Percentiles rank a stretch among this genome's conserved stretches.
Evolutionary conservation across 2,888 invertebrate genomes (phyloP).

Genomic region (Lacanobia oleracea): DNA sequence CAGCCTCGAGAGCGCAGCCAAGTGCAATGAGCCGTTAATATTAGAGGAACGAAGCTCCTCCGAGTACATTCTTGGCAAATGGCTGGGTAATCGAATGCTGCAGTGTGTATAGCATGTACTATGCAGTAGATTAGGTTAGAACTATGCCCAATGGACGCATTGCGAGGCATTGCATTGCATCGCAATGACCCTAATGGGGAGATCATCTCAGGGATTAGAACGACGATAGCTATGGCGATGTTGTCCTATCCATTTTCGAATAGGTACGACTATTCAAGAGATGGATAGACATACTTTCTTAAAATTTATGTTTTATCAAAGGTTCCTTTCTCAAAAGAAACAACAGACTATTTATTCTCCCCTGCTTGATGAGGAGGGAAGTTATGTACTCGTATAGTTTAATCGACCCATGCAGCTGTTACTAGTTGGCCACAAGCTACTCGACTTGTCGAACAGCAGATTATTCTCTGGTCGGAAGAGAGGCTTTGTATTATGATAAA

Average conservation of each 20-base stretch:
- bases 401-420: too few species aligned
- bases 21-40: conserved; percentile 61
- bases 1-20: conserved; percentile 35
- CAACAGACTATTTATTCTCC: too few species aligned
- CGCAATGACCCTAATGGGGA: too few species aligned
- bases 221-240: not conserved
- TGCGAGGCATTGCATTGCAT: not conserved
- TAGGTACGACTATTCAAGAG: not conserved
- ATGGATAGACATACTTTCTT: too few species aligned
- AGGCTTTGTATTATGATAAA: too few species aligned
- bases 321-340: too few species aligned
- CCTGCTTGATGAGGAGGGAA: too few species aligned
- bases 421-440: too few species aligned
- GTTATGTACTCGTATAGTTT: too few species aligned
- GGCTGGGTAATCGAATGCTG: conserved; percentile 46
- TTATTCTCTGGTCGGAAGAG: too few species aligned
- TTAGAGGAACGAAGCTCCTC: conserved; percentile 38
- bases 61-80: conserved; percentile 45
- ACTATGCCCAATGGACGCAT: not conserved
- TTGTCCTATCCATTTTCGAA: not conserved
- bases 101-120: conserved; percentile 1
- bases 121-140: not conserved
- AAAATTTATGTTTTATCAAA: too few species aligned
- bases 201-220: not conserved
- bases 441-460: too few species aligned